phyloP scores from a whole-genome alignment of 2,113 vertebrate species.

The Halcyon senegalensis region DNA sequence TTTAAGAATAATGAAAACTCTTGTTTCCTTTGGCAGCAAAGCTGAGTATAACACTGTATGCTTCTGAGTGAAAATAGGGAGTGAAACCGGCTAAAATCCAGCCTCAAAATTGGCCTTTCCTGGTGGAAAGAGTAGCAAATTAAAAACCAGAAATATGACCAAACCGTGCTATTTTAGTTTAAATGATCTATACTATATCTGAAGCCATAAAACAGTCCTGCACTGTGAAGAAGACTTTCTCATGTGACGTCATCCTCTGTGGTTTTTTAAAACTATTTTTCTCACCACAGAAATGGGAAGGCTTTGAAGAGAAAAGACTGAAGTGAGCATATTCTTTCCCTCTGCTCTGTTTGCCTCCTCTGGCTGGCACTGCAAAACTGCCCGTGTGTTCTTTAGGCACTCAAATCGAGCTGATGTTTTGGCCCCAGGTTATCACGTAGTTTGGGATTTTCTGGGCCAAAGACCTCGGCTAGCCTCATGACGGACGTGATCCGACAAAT shows the following conservation, averaged over 20 bases:
- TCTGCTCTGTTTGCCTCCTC: not conserved
- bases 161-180: not conserved
- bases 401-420: not conserved
- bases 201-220: not conserved
- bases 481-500: not conserved
- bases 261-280: not conserved
- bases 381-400: not conserved
- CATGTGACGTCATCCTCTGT: not conserved
- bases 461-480: not conserved
- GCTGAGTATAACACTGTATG: not conserved
- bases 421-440: fast-evolving
- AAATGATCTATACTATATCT: not conserved
- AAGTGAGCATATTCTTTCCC: not conserved
- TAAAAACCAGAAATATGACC: not conserved
- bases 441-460: not conserved
- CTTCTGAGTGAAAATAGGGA: not conserved
- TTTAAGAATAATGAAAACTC: not conserved
- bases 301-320: not conserved
- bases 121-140: not conserved
- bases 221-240: not conserved
- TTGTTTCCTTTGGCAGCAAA: not conserved
- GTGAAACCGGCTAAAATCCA: not conserved
- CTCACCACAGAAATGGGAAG: not conserved
- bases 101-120: not conserved
- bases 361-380: not conserved